Percentiles rank a stretch among this genome's conserved stretches.
Evolutionary conservation across 2,797 vertebrate genomes (phyloP).

Genomic region (Argya squamiceps): DNA sequence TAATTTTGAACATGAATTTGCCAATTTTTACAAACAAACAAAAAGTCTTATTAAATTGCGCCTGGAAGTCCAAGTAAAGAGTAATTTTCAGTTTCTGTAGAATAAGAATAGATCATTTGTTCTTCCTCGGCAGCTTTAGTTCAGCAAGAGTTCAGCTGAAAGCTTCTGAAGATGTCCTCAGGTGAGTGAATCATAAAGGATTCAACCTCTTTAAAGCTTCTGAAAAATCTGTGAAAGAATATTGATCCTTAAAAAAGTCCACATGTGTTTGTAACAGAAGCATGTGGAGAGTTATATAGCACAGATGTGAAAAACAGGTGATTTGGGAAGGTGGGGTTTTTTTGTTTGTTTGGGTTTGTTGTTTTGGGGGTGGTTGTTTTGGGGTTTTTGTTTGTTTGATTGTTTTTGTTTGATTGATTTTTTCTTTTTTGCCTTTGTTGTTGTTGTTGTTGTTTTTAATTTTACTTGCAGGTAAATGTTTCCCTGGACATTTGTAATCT

Average conservation of each 20-base stretch:
- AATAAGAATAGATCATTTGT: neutral
- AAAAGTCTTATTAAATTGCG: neutral
- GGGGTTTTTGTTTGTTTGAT: too few species aligned
- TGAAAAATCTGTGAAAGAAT: neutral
- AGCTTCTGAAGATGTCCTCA: neutral
- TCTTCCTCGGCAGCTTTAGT: neutral
- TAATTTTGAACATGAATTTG: neutral
- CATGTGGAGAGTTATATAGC: neutral
- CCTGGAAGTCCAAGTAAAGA: neutral
- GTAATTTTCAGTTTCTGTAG: neutral
- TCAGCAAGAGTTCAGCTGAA: neutral
- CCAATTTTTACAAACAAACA: neutral
- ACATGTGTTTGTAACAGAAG: neutral
- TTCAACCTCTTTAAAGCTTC: neutral
- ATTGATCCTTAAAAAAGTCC: neutral
- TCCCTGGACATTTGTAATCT: neutral
- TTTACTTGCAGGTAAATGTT: neutral
- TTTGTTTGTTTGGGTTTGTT: too few species aligned
- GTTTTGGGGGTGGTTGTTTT: too few species aligned
- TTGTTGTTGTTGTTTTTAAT: too few species aligned
- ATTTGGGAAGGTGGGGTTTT: too few species aligned
- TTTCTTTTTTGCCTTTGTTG: too few species aligned
- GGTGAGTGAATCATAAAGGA: neutral
- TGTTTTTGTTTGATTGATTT: too few species aligned
- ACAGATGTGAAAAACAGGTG: accelerated